Base-by-base conservation (phyloP, 1,140 invertebrate genomes). In the Diorhabda sublineata region DNA sequence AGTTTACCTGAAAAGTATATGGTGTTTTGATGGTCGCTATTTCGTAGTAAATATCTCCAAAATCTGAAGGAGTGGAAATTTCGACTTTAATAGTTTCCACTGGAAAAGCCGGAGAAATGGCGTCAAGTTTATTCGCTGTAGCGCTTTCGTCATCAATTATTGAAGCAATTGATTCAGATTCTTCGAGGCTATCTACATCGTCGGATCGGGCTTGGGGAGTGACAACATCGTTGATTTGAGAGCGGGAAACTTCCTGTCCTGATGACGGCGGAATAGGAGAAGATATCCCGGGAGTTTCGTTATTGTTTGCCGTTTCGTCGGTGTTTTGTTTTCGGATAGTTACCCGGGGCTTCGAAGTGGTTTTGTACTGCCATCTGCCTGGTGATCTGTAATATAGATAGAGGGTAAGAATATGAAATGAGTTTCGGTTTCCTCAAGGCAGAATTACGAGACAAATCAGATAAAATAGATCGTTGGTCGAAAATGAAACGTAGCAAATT, bases 21-120 rank as follows among this genome's bases (percentile, higher is more conserved):
- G 93, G 93, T 61, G 92, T 93, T 78, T 92, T 93, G 66, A 95
- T 92, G 0, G 93, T 95, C 4, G 92, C 93, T 69, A 95, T 92
- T 84, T 95, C 90, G 77, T 92, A 93, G 71, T 94, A 93, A 60
- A 91, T 86, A 80, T 94, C 91, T 76, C 87, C 88, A 73, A 93
- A 92, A 77, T 93, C 91, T 44, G 90, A 88, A 2, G 92, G 90
- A 2, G 92, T 94, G 2, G 92, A 93, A 67, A 94, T 95, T 80
- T 94, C 91, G 1, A 93, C 90, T 79, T 92, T 92, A 57, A 94
- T 80, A 2, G 92, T 94, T 80, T 93, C 91, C 3, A 91, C 81
- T 7, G 88, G 87, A 69, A 89, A 82, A 52, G 47, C 47, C 2
- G 47, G 47, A 81, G 83, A 26, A 69, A 73, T 82, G 79, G 83